phyloP scores from a whole-genome alignment of 2,113 vertebrate species.

The Euleptes europaea region DNA sequence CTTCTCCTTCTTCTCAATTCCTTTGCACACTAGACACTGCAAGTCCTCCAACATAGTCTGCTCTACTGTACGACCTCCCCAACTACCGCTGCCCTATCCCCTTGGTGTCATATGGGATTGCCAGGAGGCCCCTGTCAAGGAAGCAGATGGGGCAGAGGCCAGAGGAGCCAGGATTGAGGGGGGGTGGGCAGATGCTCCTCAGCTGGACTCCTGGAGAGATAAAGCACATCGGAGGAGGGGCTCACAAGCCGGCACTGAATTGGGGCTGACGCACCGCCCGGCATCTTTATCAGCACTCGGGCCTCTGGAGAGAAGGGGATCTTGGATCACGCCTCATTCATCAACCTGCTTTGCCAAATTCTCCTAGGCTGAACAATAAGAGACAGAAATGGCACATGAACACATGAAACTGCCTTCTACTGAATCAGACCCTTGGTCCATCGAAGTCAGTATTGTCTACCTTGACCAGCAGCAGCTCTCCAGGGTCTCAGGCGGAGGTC shows the following conservation, averaged over 20 bases:
- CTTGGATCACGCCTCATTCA: slow-evolving; percentile 5
- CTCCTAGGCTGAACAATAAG: background rate
- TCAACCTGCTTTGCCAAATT: background rate
- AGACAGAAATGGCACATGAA: background rate
- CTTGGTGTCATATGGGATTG: background rate
- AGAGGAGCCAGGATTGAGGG: background rate
- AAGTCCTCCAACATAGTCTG: too few relatives aligned
- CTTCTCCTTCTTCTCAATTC: too few relatives aligned
- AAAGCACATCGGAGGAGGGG: background rate
- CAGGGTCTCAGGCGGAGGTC: too few relatives aligned
- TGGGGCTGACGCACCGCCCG: background rate
- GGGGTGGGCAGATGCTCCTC: background rate
- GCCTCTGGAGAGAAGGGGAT: background rate
- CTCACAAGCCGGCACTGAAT: background rate
- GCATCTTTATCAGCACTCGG: background rate
- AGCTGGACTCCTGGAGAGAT: background rate
- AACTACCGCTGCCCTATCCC: too few relatives aligned
- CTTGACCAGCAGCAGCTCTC: too few relatives aligned
- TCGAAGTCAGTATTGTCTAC: too few relatives aligned
- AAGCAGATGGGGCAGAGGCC: background rate
- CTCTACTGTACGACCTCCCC: background rate
- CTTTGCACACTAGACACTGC: too few relatives aligned
- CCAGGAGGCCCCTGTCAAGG: background rate
- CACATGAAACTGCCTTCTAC: too few relatives aligned
- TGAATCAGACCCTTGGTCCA: too few relatives aligned